Conservation (phyloP, 2,113 vertebrate genomes). For the Chascanopsetta lugubris region DNA sequence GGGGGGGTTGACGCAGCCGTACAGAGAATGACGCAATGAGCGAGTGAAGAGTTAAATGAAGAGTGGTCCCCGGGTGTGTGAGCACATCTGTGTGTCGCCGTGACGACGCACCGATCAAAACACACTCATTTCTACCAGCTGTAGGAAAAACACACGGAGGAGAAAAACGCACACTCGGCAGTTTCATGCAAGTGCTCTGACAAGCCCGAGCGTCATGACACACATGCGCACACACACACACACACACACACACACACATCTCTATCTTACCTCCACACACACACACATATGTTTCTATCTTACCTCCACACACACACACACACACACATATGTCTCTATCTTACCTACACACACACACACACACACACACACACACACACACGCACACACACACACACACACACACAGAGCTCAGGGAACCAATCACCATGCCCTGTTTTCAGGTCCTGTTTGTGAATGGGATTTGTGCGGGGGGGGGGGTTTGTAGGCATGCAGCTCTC, state of each 20-base stretch:
- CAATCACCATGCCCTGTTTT: constrained; percentile 65
- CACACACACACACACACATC: neutral
- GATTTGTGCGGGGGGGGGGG: constrained; percentile 63
- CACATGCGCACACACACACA: constrained; percentile 13
- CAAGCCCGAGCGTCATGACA: constrained; percentile 36
- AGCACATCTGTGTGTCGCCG: constrained; percentile 25
- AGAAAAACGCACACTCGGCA: constrained; percentile 22
- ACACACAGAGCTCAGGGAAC: constrained; percentile 59
- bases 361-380: constrained; percentile 16
- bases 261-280: neutral
- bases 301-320: constrained; percentile 20
- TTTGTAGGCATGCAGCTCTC: constrained; percentile 53
- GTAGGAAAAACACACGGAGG: neutral
- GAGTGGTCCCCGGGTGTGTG: constrained; percentile 7
- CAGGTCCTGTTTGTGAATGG: constrained; percentile 79
- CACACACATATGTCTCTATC: neutral
- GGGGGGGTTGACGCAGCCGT: neutral
- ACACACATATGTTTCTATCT: too few species aligned
- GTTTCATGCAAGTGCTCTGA: constrained; percentile 42
- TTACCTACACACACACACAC: too few species aligned
- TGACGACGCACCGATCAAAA: constrained; percentile 1
- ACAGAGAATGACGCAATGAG: constrained; percentile 45
- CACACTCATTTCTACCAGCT: too few species aligned
- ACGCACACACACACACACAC: constrained; percentile 36
- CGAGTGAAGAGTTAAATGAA: constrained; percentile 29